Conservation (phyloP, 2,113 vertebrate species). For the Pomatorhinus ruficollis region DNA sequence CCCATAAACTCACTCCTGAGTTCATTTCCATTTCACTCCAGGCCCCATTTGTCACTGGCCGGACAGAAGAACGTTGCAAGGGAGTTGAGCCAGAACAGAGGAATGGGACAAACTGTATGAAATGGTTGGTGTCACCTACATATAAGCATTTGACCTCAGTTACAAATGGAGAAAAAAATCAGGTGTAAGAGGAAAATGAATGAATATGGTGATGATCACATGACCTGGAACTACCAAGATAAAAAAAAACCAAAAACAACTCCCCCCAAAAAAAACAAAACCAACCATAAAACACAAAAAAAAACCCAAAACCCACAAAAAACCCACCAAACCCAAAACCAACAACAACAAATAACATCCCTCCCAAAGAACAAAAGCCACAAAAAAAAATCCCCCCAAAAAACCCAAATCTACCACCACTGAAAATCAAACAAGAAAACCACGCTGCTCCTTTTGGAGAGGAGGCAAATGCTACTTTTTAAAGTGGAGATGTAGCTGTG, state of each 20-base stretch:
- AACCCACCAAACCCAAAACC: not conserved
- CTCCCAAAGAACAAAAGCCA: not conserved
- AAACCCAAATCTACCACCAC: not conserved
- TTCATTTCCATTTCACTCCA: constrained; percentile 71
- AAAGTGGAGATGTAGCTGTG: not conserved
- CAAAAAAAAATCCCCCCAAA: not conserved
- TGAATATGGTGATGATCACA: not conserved
- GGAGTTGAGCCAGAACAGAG: constrained; percentile 56
- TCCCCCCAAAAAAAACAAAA: not conserved
- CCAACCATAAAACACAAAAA: too few species aligned
- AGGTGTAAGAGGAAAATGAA: not conserved
- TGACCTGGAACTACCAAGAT: not conserved
- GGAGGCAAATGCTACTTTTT: not conserved
- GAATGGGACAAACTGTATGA: constrained; percentile 35
- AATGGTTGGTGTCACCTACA: constrained; percentile 55
- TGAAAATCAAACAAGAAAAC: not conserved
- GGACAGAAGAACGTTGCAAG: constrained; percentile 49
- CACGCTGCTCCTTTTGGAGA: not conserved
- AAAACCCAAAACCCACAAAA: not conserved
- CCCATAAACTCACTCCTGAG: constrained; percentile 73
- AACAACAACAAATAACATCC: too few species aligned
- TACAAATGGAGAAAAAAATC: not conserved
- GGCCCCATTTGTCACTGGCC: constrained; percentile 62
- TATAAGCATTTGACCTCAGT: constrained; percentile 57
- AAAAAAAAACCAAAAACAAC: not conserved